Conservation (phyloP, 2,888 invertebrate genomes). For the Eristalis pertinax region DNA sequence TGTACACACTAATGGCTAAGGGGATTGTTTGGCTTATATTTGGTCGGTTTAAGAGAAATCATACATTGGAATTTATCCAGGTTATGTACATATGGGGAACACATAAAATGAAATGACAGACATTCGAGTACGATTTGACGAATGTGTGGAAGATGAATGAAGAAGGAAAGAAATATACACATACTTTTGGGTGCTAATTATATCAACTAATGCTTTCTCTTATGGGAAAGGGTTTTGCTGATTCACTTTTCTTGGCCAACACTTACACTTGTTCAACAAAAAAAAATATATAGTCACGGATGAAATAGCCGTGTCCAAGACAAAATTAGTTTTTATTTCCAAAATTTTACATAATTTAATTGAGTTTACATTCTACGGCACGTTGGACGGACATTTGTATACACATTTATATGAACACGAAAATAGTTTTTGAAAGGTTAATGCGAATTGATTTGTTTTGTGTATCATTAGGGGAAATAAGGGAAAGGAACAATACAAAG, state of each 20-base stretch:
- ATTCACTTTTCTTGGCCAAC: not conserved
- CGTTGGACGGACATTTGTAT: not conserved
- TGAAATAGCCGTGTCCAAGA: not conserved
- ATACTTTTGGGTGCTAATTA: constrained; percentile 48
- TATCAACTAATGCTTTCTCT: constrained; percentile 50
- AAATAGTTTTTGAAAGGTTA: not conserved
- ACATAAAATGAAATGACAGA: constrained; percentile 14
- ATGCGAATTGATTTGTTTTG: not conserved
- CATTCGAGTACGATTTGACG: not conserved
- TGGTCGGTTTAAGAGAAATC: constrained; percentile 29
- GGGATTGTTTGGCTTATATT: not conserved
- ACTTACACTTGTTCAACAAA: not conserved
- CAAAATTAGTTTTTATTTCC: not conserved
- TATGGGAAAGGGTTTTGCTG: constrained; percentile 12
- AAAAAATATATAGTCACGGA: not conserved
- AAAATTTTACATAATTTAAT: not conserved
- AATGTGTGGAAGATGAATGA: constrained; percentile 4
- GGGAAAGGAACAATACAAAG: not conserved
- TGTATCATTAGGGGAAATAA: not conserved
- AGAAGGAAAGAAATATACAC: not conserved
- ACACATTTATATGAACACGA: not conserved
- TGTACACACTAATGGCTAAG: not conserved
- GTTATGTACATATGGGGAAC: not conserved
- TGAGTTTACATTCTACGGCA: not conserved
- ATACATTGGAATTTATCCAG: constrained; percentile 5